A percentile compares a stretch with the other conserved stretches of the same genome.
Conservation (phyloP, 37 sponge, comb jelly and placozoan species). For the Crambe crambe region DNA sequence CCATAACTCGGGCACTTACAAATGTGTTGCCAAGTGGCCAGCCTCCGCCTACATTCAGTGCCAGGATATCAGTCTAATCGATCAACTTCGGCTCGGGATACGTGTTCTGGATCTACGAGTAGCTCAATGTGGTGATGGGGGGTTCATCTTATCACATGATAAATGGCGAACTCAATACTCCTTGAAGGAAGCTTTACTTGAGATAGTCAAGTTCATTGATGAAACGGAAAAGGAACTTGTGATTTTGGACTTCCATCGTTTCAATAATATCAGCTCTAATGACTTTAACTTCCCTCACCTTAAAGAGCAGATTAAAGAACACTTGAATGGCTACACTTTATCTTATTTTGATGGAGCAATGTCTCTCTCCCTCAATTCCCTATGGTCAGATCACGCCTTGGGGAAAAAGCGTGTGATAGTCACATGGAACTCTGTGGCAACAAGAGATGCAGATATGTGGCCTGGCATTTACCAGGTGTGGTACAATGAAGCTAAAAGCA, state of each 20-base stretch:
- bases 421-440: conserved; percentile 20
- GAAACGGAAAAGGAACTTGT: conserved; percentile 25
- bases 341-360: background rate
- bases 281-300: conserved; percentile 11
- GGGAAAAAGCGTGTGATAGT: conserved; percentile 8
- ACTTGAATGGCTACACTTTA: conserved; percentile 9
- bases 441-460: conserved; percentile 8
- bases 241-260: conserved; percentile 39
- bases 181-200: conserved; percentile 14
- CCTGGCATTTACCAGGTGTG: conserved; percentile 33
- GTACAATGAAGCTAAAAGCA: background rate
- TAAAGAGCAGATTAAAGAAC: conserved; percentile 5
- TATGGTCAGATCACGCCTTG: background rate
- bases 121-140: conserved; percentile 8
- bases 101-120: conserved; percentile 25
- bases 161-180: conserved; percentile 22
- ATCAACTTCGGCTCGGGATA: conserved; percentile 19
- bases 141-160: conserved; percentile 15
- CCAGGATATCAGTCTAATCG: background rate
- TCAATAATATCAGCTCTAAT: background rate
- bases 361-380: background rate
- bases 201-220: conserved; percentile 17
- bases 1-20: conserved; percentile 34
- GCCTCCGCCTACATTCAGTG: background rate
- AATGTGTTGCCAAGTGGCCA: background rate